These are phyloP conservation scores for Drosophila emarginata DNA, from an alignment of 2,888 invertebrate species.

Conservation along the genomic window DNA sequence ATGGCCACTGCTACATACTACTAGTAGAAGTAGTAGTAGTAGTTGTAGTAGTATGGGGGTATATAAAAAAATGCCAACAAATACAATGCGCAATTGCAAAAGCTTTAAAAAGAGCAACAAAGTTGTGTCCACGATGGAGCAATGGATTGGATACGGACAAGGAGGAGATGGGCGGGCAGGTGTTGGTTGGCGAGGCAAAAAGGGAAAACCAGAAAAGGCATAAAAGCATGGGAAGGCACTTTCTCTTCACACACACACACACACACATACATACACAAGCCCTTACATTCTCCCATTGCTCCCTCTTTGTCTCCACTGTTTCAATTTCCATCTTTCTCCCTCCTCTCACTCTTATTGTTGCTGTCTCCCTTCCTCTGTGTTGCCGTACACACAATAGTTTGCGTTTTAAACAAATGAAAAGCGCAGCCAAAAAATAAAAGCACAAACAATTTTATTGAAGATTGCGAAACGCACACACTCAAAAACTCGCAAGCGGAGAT, in stretches of 20 bases:
- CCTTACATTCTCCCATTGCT: too few species aligned
- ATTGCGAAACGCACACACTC: slow-evolving; percentile 57
- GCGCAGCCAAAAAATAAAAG: slow-evolving; percentile 63
- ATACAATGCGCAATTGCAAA: slow-evolving; percentile 71
- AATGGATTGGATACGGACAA: neutral
- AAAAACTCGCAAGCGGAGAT: neutral
- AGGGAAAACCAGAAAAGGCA: slow-evolving; percentile 42
- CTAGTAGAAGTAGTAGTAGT: neutral
- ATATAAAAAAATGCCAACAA: slow-evolving; percentile 70
- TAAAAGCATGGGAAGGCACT: slow-evolving; percentile 33
- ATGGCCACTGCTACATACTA: neutral
- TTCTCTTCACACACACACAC: neutral
- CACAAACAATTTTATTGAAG: slow-evolving; percentile 76
- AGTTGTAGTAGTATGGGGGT: slow-evolving; percentile 11
- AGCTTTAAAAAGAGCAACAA: slow-evolving; percentile 74
- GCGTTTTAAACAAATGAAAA: slow-evolving; percentile 77
- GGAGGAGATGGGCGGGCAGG: slow-evolving; percentile 1
- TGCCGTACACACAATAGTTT: slow-evolving; percentile 67
- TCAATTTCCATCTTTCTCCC: slow-evolving; percentile 1
- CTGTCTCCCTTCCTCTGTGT: slow-evolving; percentile 10
- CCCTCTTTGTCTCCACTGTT: neutral
- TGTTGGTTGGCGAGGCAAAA: slow-evolving; percentile 18
- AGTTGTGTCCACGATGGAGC: slow-evolving; percentile 51
- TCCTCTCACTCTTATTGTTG: neutral
- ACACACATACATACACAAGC: neutral